Base-by-base conservation (phyloP, 2,113 vertebrate species). In the Puffinus mauretanicus region DNA sequence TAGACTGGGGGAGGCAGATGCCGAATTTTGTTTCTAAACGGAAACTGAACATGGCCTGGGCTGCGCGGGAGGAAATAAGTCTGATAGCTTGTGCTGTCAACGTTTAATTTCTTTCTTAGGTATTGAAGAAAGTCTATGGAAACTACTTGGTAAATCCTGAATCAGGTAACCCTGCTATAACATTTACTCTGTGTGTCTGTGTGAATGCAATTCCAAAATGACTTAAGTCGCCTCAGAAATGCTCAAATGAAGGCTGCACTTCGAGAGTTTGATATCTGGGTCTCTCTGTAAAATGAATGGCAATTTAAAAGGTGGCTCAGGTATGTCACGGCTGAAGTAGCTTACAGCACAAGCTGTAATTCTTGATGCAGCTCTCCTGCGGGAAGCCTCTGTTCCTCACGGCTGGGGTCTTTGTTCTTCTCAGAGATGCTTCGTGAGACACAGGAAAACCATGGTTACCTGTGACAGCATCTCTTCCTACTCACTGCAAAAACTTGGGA, bases 121-220 rank as follows among this genome's bases (percentile, higher is more conserved):
- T 99, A 83, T 97, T 99, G 97, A 99, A 99, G 97, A 98, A 98
- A 91, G 98, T 99, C 32, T 99, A 99, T 58, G 99, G 99, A 90
- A 98, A 93, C 84, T 99, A 98, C 98, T 97, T 99, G 97, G 98
- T 99, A 95, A 97, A 98, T 95, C 95, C 99, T 86, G 99, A 99
- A 95, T 95, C 98, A 93, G 98, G 99, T 99, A 98, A 98, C 97
- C 84, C 78, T 93, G 67, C 21, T 79, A 21, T 91, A 66, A 96
- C 38, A n/a, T 65, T 70, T 42, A 21, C 21, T 72, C 3, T 80
- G 26, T 71, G 22, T 65, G 46, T 61, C 49, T 54, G 21, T 73
- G 18, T 78, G 32, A 69, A 40, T 69, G 44, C 73, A 66, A 17
- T 71, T 95, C 75, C 60, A 91, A 19, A 92, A 47, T 87, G 2